These are phyloP conservation scores for Polyergus mexicanus DNA, from an alignment of 1,140 invertebrate species.

Conservation along the genomic window DNA sequence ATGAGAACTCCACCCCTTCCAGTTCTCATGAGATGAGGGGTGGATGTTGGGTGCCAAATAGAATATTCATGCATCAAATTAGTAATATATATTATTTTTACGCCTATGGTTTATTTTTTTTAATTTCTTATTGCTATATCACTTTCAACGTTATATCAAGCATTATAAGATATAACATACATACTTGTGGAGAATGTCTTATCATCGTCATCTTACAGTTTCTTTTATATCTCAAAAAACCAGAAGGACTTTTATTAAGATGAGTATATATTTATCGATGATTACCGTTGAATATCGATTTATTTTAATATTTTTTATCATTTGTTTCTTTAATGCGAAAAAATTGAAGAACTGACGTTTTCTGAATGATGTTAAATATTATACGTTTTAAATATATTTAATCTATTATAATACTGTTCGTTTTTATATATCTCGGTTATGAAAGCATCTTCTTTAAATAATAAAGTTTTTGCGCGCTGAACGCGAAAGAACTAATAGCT, in stretches of 20 bases:
- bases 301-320: not conserved
- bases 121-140: not conserved
- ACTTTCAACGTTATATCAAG: not conserved
- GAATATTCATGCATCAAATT: constrained; percentile 72
- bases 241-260: not conserved
- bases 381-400: not conserved
- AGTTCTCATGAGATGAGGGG: constrained; percentile 36
- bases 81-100: constrained; percentile 80
- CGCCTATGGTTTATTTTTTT: not conserved
- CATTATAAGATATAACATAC: not conserved
- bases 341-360: not conserved
- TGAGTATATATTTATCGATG: too few species aligned
- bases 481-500: too few species aligned
- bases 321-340: not conserved
- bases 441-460: not conserved
- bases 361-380: not conserved
- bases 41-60: constrained; percentile 49
- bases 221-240: not conserved
- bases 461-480: not conserved
- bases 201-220: not conserved
- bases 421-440: not conserved
- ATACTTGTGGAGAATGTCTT: not conserved
- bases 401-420: not conserved
- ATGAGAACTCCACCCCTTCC: constrained; percentile 67
- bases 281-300: too few species aligned